Percentiles rank a stretch among this genome's conserved stretches.
Conservation (phyloP, 2,113 vertebrate species). For the Cebidichthys violaceus region DNA sequence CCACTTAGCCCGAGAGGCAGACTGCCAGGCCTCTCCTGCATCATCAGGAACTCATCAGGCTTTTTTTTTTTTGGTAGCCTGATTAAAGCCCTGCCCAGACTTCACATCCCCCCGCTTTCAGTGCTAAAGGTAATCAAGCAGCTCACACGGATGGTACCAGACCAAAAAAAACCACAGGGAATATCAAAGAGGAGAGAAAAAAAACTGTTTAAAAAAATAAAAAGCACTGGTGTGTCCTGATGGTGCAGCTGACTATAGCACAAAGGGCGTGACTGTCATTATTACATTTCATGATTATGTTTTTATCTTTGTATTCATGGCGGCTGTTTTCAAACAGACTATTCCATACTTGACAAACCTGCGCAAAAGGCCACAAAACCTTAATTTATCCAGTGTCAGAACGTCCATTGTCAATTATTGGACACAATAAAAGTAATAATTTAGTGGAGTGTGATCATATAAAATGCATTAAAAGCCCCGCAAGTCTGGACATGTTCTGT, state of each 20-base stretch:
- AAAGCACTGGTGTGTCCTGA: neutral
- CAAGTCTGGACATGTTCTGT: neutral
- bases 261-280: neutral
- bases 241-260: neutral
- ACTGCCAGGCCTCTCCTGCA: slow-evolving; percentile 37
- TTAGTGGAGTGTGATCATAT: neutral
- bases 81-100: slow-evolving; percentile 52
- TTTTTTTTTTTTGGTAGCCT: slow-evolving; percentile 42
- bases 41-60: slow-evolving; percentile 61
- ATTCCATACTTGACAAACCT: neutral
- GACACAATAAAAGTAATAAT: neutral
- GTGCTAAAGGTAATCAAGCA: slow-evolving; percentile 42
- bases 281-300: slow-evolving; percentile 2
- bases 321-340: slow-evolving; percentile 7
- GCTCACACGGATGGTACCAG: slow-evolving; percentile 17
- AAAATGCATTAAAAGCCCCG: neutral
- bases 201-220: neutral
- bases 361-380: neutral
- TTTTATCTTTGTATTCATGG: neutral
- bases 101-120: slow-evolving; percentile 24
- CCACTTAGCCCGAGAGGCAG: slow-evolving; percentile 32
- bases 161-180: neutral
- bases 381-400: neutral
- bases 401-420: neutral
- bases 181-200: slow-evolving; percentile 7